phyloP scores from a whole-genome alignment of 2,797 vertebrate genomes.

The Streptopelia turtur region DNA sequence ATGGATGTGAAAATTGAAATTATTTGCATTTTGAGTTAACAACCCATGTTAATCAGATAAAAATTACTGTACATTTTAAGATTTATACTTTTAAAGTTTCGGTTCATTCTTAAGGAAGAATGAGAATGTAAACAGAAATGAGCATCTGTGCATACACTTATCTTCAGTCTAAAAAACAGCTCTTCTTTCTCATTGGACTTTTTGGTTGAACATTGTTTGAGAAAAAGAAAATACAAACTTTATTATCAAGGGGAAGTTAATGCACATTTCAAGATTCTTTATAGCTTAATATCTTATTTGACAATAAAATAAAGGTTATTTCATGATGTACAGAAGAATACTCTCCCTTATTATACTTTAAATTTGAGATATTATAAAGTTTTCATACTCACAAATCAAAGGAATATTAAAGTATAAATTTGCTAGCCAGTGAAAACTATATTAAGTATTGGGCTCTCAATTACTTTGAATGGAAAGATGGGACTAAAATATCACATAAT shows the following conservation, averaged over 20 bases:
- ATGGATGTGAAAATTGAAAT: constrained; percentile 20
- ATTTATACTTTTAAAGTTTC: not conserved
- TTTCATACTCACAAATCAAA: not conserved
- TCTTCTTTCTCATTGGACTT: not conserved
- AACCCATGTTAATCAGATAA: constrained; percentile 15
- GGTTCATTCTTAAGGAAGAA: not conserved
- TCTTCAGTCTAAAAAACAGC: not conserved
- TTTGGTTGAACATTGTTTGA: not conserved
- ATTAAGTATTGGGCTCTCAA: not conserved
- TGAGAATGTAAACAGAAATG: not conserved
- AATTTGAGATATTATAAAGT: not conserved
- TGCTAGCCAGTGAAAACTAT: not conserved
- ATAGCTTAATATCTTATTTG: not conserved
- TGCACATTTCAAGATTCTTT: not conserved
- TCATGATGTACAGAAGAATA: not conserved
- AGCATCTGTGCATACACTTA: not conserved
- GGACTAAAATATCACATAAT: not conserved
- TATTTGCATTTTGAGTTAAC: constrained; percentile 68
- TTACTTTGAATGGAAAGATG: not conserved
- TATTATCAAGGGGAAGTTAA: not conserved
- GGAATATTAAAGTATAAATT: not conserved
- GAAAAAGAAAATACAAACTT: not conserved
- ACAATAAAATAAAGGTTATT: not conserved
- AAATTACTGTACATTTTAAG: not conserved
- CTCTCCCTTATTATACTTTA: not conserved